phyloP scores from a whole-genome alignment of 2,113 vertebrate genomes.

The Nestor notabilis region DNA sequence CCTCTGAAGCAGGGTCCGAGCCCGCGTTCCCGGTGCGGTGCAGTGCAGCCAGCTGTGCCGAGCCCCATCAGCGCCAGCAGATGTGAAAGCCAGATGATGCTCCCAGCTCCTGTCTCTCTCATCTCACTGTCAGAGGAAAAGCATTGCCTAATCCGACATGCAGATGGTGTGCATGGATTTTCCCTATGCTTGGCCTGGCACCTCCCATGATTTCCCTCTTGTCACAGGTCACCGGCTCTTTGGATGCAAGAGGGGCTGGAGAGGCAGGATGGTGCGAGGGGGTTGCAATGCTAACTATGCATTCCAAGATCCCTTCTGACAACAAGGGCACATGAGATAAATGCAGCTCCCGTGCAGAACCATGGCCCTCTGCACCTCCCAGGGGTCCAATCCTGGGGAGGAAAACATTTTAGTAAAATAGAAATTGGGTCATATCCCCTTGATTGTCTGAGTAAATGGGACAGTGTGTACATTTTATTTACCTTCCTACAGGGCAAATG shows the following conservation, averaged over 20 bases:
- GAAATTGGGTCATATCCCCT: constrained; percentile 68
- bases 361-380: rapidly evolving
- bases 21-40: rapidly evolving
- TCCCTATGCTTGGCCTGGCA: neutral
- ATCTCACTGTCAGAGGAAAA: neutral
- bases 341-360: neutral
- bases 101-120: neutral
- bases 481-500: constrained; percentile 72
- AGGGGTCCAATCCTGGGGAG: neutral
- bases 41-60: neutral
- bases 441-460: constrained; percentile 64
- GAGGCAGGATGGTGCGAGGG: neutral
- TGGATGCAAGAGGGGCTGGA: neutral
- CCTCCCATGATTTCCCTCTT: neutral
- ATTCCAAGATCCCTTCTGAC: neutral
- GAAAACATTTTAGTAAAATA: neutral
- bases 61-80: neutral
- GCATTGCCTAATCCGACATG: neutral
- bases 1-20: neutral
- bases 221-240: neutral
- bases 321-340: neutral
- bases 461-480: constrained; percentile 65
- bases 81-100: neutral
- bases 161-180: neutral
- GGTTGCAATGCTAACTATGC: neutral